phyloP scores from a whole-genome alignment of 1,140 invertebrate species.

The Drosophila pallidifrons region DNA sequence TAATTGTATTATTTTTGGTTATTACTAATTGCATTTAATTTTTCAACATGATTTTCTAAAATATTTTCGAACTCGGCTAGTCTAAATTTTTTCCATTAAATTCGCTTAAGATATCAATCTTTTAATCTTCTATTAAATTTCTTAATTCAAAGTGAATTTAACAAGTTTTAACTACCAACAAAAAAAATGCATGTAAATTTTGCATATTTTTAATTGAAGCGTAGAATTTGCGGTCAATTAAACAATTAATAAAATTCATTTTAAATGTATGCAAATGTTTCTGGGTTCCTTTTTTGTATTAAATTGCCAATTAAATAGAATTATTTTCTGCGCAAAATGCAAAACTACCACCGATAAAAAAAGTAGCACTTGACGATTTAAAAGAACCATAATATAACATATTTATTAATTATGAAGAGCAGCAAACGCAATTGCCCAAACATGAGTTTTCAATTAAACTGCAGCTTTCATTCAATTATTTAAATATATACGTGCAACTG shows the following conservation, averaged over 20 bases:
- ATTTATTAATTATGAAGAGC: slow-evolving; percentile 50
- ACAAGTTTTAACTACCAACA: neutral
- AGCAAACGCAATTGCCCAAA: slow-evolving; percentile 6
- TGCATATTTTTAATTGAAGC: slow-evolving; percentile 23
- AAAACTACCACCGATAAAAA: slow-evolving; percentile 75
- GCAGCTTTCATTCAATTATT: slow-evolving; percentile 47
- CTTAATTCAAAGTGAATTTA: neutral
- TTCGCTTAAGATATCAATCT: neutral
- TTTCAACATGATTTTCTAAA: slow-evolving; percentile 2
- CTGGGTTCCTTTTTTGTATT: neutral
- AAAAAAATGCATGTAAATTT: neutral
- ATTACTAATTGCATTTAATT: slow-evolving; percentile 50
- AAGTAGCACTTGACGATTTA: slow-evolving; percentile 66
- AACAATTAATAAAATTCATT: slow-evolving; percentile 20
- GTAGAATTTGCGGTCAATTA: slow-evolving; percentile 34
- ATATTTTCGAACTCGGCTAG: slow-evolving; percentile 10
- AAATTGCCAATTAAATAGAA: slow-evolving; percentile 1
- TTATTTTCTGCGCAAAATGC: slow-evolving; percentile 12
- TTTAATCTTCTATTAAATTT: neutral
- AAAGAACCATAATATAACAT: neutral
- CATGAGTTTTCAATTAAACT: slow-evolving; percentile 63
- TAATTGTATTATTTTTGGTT: slow-evolving; percentile 29
- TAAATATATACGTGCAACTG: slow-evolving; percentile 19
- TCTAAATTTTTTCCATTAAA: slow-evolving; percentile 7
- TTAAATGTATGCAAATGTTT: slow-evolving; percentile 14